A percentile compares a stretch with the other conserved stretches of the same genome.
Conservation (phyloP, 2,113 vertebrate species). For the Pithys albifrons region DNA sequence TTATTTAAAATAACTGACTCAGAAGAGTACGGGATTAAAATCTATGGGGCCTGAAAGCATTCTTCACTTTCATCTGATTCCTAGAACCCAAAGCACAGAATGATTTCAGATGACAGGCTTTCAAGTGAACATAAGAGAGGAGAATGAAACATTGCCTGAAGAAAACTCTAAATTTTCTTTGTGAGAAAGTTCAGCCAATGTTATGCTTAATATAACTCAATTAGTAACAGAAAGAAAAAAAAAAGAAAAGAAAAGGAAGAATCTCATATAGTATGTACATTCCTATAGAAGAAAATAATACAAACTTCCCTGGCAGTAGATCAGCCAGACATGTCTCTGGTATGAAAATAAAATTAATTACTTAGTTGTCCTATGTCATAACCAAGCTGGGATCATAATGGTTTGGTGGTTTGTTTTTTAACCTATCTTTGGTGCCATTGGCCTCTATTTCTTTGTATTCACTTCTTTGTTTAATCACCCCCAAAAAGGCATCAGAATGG, state of each 20-base stretch:
- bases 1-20: constrained; percentile 39
- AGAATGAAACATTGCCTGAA: constrained; percentile 41
- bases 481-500: background rate
- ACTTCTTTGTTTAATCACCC: background rate
- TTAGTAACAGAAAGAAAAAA: background rate
- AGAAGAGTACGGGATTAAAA: constrained; percentile 12
- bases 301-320: background rate
- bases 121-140: constrained; percentile 48
- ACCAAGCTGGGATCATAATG: background rate
- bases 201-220: constrained; percentile 7
- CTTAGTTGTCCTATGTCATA: background rate
- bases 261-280: background rate
- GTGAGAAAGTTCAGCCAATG: constrained; percentile 9
- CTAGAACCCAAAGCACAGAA: constrained; percentile 53
- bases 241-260: background rate
- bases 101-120: constrained; percentile 58
- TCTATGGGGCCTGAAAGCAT: constrained; percentile 35
- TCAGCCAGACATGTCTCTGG: background rate
- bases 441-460: background rate
- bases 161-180: constrained; percentile 36
- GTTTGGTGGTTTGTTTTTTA: background rate
- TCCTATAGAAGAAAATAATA: background rate
- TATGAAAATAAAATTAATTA: background rate
- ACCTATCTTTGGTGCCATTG: background rate
- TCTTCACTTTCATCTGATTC: constrained; percentile 57